These are phyloP conservation scores for Drosophila orena DNA, from an alignment of 1,140 invertebrate species.

Conservation along the genomic window DNA sequence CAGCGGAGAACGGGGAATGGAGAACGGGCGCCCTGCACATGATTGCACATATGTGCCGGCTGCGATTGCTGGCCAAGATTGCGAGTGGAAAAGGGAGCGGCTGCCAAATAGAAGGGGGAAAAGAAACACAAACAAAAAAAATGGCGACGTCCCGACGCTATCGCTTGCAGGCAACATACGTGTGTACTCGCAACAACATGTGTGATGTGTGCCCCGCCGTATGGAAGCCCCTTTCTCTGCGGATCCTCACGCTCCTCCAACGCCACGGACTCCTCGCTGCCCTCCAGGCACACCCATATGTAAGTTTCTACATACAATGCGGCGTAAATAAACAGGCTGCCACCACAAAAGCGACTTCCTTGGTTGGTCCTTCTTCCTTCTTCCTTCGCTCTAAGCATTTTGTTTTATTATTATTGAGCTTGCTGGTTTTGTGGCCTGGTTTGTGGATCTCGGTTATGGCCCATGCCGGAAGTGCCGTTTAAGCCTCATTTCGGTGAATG, in stretches of 20 bases:
- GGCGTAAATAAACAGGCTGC: constrained; percentile 83
- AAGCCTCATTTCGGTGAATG: constrained; percentile 42
- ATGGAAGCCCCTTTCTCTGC: constrained; percentile 64
- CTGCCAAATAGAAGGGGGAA: constrained; percentile 1
- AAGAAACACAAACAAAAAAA: constrained; percentile 23
- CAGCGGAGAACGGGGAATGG: constrained; percentile 1
- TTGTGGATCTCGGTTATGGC: constrained; percentile 14
- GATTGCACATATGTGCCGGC: constrained; percentile 78
- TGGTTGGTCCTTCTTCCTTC: constrained; percentile 3
- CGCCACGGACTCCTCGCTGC: constrained; percentile 9
- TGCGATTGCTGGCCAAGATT: constrained; percentile 79
- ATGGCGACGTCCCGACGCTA: constrained; percentile 60
- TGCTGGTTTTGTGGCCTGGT: constrained; percentile 8
- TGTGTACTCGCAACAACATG: constrained; percentile 84
- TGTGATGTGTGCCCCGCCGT: constrained; percentile 84
- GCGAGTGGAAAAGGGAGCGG: constrained; percentile 26
- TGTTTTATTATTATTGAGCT: constrained; percentile 48
- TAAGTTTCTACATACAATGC: constrained; percentile 84
- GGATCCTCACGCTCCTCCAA: neutral
- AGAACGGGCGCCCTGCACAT: constrained; percentile 49
- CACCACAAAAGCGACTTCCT: constrained; percentile 30
- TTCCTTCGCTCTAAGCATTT: constrained; percentile 59
- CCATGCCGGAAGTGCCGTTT: constrained; percentile 61
- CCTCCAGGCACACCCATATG: constrained; percentile 74
- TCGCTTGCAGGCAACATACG: constrained; percentile 85